These are phyloP conservation scores for Holacanthus passer DNA, from an alignment of 2,113 vertebrate genomes.

Conservation along the genomic window DNA sequence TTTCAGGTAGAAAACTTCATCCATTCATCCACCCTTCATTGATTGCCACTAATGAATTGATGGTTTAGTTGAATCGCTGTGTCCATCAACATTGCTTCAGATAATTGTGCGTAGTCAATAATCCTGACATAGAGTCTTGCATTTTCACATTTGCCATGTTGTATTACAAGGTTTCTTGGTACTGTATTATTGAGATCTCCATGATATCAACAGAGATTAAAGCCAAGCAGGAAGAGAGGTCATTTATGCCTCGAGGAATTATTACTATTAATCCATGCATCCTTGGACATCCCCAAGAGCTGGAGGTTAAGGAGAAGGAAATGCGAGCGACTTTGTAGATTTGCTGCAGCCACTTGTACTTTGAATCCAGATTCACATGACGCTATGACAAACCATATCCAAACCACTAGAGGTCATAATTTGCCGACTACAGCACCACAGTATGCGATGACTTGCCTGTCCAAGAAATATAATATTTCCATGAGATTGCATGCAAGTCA, in stretches of 20 bases:
- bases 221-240: background rate
- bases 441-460: background rate
- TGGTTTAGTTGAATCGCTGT: background rate
- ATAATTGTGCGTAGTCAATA: too few species aligned
- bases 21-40: background rate
- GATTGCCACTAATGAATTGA: background rate
- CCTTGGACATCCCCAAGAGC: background rate
- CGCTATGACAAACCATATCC: background rate
- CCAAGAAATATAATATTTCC: conserved; percentile 15
- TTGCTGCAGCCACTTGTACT: background rate
- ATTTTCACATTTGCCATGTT: background rate
- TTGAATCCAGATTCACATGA: background rate
- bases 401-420: conserved; percentile 65
- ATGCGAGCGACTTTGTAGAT: background rate
- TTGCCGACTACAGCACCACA: conserved; percentile 33
- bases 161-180: background rate
- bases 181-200: background rate
- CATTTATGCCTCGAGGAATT: background rate
- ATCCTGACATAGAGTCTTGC: too few species aligned
- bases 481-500: conserved; percentile 2
- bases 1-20: background rate
- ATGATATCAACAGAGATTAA: background rate
- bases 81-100: background rate
- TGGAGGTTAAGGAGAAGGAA: background rate
- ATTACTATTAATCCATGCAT: too few species aligned